phyloP scores from a whole-genome alignment of 2,888 invertebrate species.

The Tiliacea citrago region DNA sequence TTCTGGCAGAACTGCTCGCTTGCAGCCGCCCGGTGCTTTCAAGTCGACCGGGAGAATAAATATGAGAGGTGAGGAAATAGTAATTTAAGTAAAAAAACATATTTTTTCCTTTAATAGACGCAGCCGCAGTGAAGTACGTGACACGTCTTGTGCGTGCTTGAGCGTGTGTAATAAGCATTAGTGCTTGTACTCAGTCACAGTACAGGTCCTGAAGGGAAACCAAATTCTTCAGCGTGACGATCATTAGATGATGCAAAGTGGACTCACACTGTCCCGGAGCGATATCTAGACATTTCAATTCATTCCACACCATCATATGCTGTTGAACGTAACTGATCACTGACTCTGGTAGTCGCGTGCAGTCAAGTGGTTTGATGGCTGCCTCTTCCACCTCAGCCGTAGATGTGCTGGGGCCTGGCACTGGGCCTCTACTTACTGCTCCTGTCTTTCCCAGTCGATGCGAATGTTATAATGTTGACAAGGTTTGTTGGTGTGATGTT shows the following conservation, averaged over 20 bases:
- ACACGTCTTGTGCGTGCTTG: no score
- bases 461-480: neutral
- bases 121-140: no score
- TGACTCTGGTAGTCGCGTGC: neutral
- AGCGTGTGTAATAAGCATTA: no score
- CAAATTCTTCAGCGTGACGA: neutral
- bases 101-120: no score
- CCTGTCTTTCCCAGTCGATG: neutral
- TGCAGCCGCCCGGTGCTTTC: constrained; percentile 26
- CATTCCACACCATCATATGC: neutral
- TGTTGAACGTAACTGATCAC: no score
- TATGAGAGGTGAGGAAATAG: constrained; percentile 38
- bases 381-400: neutral
- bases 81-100: neutral
- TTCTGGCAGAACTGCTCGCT: constrained; percentile 54
- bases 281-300: neutral
- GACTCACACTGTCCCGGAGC: neutral
- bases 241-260: neutral
- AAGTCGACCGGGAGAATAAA: constrained; percentile 11
- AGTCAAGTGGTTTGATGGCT: neutral
- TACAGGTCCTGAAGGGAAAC: neutral
- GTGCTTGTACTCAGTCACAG: no score
- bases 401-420: neutral
- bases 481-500: no score
- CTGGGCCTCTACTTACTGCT: no score